A percentile compares a stretch with the other conserved stretches of the same genome.
These are phyloP conservation scores for Chlorocebus sabaeus DNA, from an alignment of 2,113 vertebrate species.

Conservation along the genomic window DNA sequence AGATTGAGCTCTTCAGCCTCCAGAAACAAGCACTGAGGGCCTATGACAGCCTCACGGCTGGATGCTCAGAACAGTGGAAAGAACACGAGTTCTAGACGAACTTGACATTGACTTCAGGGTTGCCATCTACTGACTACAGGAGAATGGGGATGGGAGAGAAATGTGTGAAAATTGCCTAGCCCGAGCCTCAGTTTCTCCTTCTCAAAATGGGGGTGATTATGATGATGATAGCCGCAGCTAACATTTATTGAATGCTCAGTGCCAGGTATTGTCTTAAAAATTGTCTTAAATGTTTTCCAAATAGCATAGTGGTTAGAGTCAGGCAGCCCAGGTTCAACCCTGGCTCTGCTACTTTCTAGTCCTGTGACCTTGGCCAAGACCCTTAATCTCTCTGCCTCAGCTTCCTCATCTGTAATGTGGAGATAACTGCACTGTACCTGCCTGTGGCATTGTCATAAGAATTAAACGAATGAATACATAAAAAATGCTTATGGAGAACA, in stretches of 20 bases:
- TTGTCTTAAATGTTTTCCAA: not conserved
- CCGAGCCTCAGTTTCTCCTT: not conserved
- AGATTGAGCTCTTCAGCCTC: not conserved
- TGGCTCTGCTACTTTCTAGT: not conserved
- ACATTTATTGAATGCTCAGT: not conserved
- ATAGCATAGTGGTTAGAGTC: not conserved
- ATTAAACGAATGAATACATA: not conserved
- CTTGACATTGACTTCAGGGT: not conserved
- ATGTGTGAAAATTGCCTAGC: not conserved
- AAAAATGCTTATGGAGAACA: not conserved
- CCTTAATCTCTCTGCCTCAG: not conserved
- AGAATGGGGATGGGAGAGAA: accelerated
- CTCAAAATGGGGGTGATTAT: not conserved
- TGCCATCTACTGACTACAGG: not conserved
- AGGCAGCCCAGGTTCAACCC: not conserved
- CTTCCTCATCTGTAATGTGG: not conserved
- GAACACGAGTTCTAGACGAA: no score
- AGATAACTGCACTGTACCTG: not conserved
- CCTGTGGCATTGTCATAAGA: not conserved
- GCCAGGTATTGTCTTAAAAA: not conserved
- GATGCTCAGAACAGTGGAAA: not conserved
- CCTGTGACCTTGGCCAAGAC: not conserved
- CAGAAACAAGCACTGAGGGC: not conserved
- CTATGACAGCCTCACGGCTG: not conserved
- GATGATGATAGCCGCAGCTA: not conserved